Evolutionary conservation across 2,888 invertebrate species (phyloP), one percentile per base, ranked within the genome.

Genomic region (Platerodrilus igneus): DNA sequence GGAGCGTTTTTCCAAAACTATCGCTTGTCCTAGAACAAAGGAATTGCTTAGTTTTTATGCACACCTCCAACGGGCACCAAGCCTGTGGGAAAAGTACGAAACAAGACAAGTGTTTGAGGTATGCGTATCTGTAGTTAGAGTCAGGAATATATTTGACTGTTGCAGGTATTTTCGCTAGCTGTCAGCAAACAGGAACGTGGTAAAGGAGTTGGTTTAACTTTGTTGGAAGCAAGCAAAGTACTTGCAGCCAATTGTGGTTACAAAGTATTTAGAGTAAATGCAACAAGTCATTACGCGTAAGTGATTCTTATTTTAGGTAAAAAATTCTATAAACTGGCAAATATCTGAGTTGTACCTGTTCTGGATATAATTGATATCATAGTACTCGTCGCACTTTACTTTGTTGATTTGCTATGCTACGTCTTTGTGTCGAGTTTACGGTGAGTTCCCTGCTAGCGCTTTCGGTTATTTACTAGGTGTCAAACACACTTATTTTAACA

Each of bases 81-180:
- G 73, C 29, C 47, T 77, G 2, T 76, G 71, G 56, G 52, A 64
- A 13, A 71, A 69, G 45, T 73, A 60, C 32, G 48, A 54, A 4
- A 65, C 67, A 1, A 58, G 65, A 5, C 74, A 68, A 51, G 64
- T 77, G 33, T 77, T 74, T 56, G 72, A 76, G 50, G 76, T 76
- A 32, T 62, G n/a, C n/a, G n/a, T n/a, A n/a, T n/a, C n/a, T n/a
- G n/a, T n/a, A n/a, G 32, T 38, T 20, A 17, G 7, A 6, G 10
- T 8, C 2, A 27, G 2, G 9, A 11, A 10, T 13, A 3, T n/a
- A n/a, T n/a, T n/a, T n/a, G n/a, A 13, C 17, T 14, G 5, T 52
- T 58, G 20, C 63, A 73, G 10, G 38, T 77, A n/a, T 69, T 71
- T 9, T n/a, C n/a, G n/a, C n/a, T n/a, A n/a, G n/a, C n/a, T n/a